Percentiles rank a stretch among this genome's conserved stretches.
Evolutionary conservation across 2,888 invertebrate species (phyloP).

Genomic region (Nemotelus pantherinus): DNA sequence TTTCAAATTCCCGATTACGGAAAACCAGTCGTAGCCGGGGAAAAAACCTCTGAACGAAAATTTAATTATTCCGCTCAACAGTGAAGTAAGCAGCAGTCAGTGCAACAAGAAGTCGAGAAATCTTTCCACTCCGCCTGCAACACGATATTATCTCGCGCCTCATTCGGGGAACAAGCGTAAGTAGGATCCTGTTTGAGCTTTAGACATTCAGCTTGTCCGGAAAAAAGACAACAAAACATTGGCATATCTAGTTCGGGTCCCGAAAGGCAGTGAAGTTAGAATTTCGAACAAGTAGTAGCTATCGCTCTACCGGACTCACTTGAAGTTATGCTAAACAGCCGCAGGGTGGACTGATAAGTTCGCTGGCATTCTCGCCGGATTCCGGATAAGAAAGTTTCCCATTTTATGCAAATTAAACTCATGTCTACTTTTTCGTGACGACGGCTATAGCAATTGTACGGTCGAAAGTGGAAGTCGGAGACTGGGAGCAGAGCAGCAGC

Average conservation of each 20-base stretch:
- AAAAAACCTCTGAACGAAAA: slow-evolving; percentile 20
- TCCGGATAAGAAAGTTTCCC: slow-evolving; percentile 48
- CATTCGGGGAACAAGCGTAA: too few relatives aligned
- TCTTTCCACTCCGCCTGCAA: not conserved
- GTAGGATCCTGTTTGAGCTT: too few relatives aligned
- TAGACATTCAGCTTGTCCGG: too few relatives aligned
- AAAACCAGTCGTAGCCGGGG: not conserved
- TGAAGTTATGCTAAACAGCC: slow-evolving; percentile 49
- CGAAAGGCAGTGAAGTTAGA: slow-evolving; percentile 5
- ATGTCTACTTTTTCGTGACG: slow-evolving; percentile 46
- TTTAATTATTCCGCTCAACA: slow-evolving; percentile 25
- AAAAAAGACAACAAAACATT: not conserved
- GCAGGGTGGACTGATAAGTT: slow-evolving; percentile 48
- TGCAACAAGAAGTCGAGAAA: slow-evolving; percentile 11
- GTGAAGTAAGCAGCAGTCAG: slow-evolving; percentile 10
- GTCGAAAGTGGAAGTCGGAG: not conserved
- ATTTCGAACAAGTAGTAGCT: slow-evolving; percentile 20
- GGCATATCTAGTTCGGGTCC: slow-evolving; percentile 9
- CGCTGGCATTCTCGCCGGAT: slow-evolving; percentile 39
- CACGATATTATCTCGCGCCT: too few relatives aligned
- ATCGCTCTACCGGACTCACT: slow-evolving; percentile 44
- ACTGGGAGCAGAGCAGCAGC: not conserved
- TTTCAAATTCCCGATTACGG: slow-evolving; percentile 6
- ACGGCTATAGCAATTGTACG: slow-evolving; percentile 3
- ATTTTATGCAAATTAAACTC: slow-evolving; percentile 51